A percentile compares a stretch with the other conserved stretches of the same genome.
Conservation (phyloP, 2,797 vertebrate species). For the Aulostomus chinensis region DNA sequence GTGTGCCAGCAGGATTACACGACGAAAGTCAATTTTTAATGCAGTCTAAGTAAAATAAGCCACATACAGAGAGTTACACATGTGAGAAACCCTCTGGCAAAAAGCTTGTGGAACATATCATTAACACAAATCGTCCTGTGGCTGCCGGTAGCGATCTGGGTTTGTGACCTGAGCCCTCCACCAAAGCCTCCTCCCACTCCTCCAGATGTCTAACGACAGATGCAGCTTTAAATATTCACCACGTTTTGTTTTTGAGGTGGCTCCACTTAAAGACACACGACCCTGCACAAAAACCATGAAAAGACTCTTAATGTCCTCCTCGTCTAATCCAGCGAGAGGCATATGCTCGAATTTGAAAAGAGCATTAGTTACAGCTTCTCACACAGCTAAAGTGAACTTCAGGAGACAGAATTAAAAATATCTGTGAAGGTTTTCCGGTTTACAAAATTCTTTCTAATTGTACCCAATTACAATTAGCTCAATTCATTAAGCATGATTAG, state of each 20-base stretch:
- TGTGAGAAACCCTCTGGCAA: conserved; percentile 46
- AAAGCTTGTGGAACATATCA: conserved; percentile 34
- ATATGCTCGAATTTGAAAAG: conserved; percentile 69
- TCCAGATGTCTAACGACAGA: background rate
- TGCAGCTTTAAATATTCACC: background rate
- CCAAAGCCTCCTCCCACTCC: background rate
- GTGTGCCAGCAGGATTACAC: conserved; percentile 15
- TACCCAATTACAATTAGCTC: conserved; percentile 72
- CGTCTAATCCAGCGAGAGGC: conserved; percentile 62
- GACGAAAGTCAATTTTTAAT: conserved; percentile 40
- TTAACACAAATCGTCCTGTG: background rate
- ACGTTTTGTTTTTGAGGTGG: conserved; percentile 56
- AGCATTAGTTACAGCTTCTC: conserved; percentile 75
- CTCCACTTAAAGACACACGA: conserved; percentile 55
- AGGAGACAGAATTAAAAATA: conserved; percentile 66
- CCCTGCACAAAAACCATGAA: conserved; percentile 35
- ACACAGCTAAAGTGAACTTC: conserved; percentile 59
- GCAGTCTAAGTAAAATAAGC: conserved; percentile 52
- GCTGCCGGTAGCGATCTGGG: background rate
- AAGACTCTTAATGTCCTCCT: conserved; percentile 59
- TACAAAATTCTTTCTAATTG: conserved; percentile 70
- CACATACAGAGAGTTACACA: conserved; percentile 64
- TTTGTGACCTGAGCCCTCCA: too few species aligned
- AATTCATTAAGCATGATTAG: conserved; percentile 76
- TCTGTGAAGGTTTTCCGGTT: conserved; percentile 55